Conservation (phyloP, 2,113 vertebrate genomes). For the Arenaria interpres region DNA sequence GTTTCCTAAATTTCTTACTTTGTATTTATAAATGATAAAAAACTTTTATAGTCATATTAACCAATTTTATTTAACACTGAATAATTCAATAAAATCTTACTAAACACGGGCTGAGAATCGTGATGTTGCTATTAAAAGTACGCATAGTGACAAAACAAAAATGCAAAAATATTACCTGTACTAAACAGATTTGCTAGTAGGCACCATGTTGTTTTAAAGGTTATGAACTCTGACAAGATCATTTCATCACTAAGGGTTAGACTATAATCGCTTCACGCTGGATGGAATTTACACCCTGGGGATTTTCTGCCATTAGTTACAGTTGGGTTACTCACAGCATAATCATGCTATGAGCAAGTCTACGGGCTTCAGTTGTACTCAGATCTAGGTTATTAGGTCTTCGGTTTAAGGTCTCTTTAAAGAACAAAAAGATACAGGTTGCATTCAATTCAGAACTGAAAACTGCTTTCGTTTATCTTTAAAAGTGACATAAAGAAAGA, state of each 20-base stretch:
- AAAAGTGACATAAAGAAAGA: neutral
- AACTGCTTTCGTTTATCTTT: neutral
- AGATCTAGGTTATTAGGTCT: neutral
- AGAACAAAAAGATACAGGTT: neutral
- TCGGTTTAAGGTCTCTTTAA: neutral
- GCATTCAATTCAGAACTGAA: neutral
- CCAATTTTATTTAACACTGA: neutral
- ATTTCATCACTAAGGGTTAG: neutral
- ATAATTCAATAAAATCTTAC: neutral
- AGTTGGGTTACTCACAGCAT: neutral
- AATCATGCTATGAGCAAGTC: neutral
- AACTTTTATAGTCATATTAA: neutral
- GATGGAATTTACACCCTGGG: neutral
- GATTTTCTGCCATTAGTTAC: neutral
- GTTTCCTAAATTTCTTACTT: neutral
- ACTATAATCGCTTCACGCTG: neutral
- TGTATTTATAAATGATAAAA: neutral
- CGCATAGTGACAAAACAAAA: neutral
- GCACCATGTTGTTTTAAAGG: neutral
- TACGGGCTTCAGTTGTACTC: neutral
- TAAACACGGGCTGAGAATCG: neutral
- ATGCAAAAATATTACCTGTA: neutral
- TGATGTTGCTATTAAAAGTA: neutral
- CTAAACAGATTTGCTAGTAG: neutral
- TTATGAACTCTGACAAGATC: neutral